Evolutionary conservation across 2,888 invertebrate genomes (phyloP), one percentile per base, ranked within the genome.

Genomic region (Drosophila affinis): DNA sequence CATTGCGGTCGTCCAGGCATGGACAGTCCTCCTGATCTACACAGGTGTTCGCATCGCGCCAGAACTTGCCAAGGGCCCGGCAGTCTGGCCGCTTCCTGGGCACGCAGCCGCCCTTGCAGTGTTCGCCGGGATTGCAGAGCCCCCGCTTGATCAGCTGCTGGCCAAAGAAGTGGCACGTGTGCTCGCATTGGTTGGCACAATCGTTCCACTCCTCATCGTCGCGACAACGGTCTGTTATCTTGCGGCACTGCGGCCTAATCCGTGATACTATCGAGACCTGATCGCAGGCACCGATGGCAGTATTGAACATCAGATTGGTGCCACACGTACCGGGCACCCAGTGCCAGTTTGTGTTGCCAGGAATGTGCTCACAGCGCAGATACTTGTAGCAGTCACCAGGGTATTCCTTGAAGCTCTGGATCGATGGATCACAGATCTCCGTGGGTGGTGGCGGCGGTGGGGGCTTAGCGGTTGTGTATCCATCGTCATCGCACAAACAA

Each of bases 21-120:
- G 96, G 94, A 86, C 98, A 98, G 86, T 97, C 95, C 45, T 94
- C 93, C 12, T 93, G 89, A 0, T 94, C 92, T 2, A 97, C 96
- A 85, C 98, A 98, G 0, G 95, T 95, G 29, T 93, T 90, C 75
- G 93, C 93, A 89, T 97, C 96, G 3, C 96, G 93, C 95, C 96
- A 96, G 57, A 93, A 93, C 75, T 93, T 93, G 2, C 94, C 94
- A 1, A 81, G 27, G 2, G 90, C 81, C 0, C 93, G 93, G 81
- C 97, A 97, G 7, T 91, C 89, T 5, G 55, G 90, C 51, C 77
- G 90, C 70, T 49, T 90, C 82, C 79, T 93, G 91, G 89, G 84
- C 1, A 91, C 89, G 75, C 92, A 92, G 3, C 91, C 92, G 0
- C 82, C 74, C 52, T 89, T 87, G 59, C 92, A 92, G 32, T 89